These are phyloP conservation scores for Leucophenga maculata DNA, from an alignment of 2,888 invertebrate genomes.

Conservation along the genomic window DNA sequence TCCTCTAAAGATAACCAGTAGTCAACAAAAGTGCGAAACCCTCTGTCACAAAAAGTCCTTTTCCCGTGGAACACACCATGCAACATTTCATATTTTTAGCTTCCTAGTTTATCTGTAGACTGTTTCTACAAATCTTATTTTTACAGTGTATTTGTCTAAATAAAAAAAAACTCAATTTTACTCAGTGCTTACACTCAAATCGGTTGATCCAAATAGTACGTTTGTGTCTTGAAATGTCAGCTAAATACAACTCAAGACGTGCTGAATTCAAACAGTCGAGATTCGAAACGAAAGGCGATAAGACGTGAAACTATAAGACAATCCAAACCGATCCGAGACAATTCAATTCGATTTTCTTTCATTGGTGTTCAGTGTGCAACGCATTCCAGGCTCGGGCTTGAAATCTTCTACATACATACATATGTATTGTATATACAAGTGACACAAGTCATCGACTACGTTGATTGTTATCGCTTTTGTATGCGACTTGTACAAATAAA, in stretches of 20 bases:
- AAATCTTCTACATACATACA: too few relatives aligned
- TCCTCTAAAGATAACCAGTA: too few relatives aligned
- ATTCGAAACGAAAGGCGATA: slow-evolving; percentile 56
- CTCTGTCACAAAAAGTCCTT: too few relatives aligned
- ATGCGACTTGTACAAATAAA: not conserved
- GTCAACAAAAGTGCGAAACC: too few relatives aligned
- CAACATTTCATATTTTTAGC: too few relatives aligned
- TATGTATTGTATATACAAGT: not conserved
- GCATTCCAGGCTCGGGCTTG: not conserved
- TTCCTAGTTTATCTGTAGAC: too few relatives aligned
- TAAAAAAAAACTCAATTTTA: not conserved
- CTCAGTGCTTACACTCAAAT: not conserved
- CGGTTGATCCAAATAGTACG: not conserved
- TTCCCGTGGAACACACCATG: too few relatives aligned
- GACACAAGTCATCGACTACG: not conserved
- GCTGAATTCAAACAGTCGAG: slow-evolving; percentile 44
- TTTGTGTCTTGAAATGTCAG: not conserved
- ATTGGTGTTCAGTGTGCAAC: not conserved
- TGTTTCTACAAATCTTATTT: not conserved
- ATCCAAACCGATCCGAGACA: too few relatives aligned
- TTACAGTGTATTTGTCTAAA: slow-evolving; percentile 1
- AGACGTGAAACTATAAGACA: slow-evolving; percentile 36
- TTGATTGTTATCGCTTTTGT: slow-evolving; percentile 17
- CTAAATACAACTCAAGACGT: slow-evolving; percentile 3
- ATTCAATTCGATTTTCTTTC: not conserved